Conservation (phyloP, 1,140 invertebrate species). For the Drosophila kikkawai region DNA sequence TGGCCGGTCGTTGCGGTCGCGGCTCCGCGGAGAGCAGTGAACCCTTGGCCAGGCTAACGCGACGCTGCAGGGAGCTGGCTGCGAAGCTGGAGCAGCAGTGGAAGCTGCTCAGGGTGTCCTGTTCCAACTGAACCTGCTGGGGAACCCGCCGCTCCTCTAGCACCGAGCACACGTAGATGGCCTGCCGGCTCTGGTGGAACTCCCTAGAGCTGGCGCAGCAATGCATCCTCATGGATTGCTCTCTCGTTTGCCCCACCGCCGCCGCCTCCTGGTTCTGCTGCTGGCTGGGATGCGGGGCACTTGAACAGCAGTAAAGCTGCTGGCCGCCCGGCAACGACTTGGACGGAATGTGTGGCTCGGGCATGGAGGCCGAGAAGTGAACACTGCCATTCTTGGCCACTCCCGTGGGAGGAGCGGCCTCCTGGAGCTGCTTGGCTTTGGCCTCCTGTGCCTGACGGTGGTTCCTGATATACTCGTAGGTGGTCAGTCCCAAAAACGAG, state of each 20-base stretch:
- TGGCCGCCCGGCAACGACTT: conserved; percentile 40
- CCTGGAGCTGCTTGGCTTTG: conserved; percentile 63
- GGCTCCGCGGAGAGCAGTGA: conserved; percentile 55
- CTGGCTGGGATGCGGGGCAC: conserved; percentile 68
- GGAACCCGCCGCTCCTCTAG: conserved; percentile 60
- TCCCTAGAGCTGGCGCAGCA: conserved; percentile 79
- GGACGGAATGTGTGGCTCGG: conserved; percentile 70
- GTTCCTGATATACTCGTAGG: conserved; percentile 94
- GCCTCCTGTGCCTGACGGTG: conserved; percentile 86
- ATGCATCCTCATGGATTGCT: conserved; percentile 53
- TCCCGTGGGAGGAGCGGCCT: conserved; percentile 31
- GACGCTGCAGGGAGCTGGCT: conserved; percentile 67
- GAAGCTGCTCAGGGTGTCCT: conserved; percentile 59
- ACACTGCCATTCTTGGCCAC: conserved; percentile 44
- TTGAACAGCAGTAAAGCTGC: conserved; percentile 81
- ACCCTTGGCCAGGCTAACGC: conserved; percentile 70
- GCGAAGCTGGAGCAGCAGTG: conserved; percentile 82
- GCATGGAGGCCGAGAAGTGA: conserved; percentile 48
- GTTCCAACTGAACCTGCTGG: conserved; percentile 38
- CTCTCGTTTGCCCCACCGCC: conserved; percentile 19
- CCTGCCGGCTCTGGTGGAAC: conserved; percentile 73
- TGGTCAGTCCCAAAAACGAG: conserved; percentile 92
- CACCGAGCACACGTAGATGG: conserved; percentile 81
- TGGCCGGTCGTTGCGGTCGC: conserved; percentile 46
- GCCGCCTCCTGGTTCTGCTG: conserved; percentile 29